Evolutionary conservation across 1,140 invertebrate genomes (phyloP).

Genomic region (Hestina assimilis): DNA sequence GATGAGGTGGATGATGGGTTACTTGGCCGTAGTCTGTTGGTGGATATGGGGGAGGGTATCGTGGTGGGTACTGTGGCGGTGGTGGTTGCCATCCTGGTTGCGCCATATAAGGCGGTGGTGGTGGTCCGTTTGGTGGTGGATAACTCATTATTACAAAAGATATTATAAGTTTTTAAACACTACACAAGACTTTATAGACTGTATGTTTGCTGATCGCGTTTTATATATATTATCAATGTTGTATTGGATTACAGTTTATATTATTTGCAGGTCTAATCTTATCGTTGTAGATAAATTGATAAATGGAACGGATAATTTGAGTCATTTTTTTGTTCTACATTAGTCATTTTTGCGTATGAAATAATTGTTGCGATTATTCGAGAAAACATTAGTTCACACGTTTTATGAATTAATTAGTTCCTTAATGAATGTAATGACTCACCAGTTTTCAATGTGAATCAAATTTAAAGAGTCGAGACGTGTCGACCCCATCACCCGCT

Average conservation of each 20-base stretch:
- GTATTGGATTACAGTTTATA: conserved; percentile 18
- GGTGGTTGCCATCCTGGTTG: conserved; percentile 28
- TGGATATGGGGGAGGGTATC: conserved; percentile 29
- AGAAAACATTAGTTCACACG: no score
- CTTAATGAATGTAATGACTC: no score
- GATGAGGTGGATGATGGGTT: conserved; percentile 21
- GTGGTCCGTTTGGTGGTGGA: conserved; percentile 29
- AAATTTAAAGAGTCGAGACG: no score
- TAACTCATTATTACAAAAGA: conserved; percentile 16
- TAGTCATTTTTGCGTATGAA: not conserved
- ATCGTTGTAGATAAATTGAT: conserved; percentile 29
- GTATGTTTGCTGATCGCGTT: no score
- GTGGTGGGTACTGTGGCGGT: conserved; percentile 25
- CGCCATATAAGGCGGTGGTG: conserved; percentile 32
- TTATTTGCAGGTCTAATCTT: conserved; percentile 28
- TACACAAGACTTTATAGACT: not conserved
- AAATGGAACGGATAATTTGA: conserved; percentile 5
- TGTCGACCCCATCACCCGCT: no score
- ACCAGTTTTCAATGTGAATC: no score
- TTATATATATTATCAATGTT: not conserved
- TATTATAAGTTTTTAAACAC: not conserved
- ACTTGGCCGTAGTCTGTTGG: conserved; percentile 30
- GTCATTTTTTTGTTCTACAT: conserved; percentile 7
- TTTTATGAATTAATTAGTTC: no score
- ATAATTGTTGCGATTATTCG: not conserved